Percentiles rank a stretch among this genome's conserved stretches.
These are phyloP conservation scores for Xyliphius kryptos DNA, from an alignment of 2,113 vertebrate genomes.

Conservation along the genomic window DNA sequence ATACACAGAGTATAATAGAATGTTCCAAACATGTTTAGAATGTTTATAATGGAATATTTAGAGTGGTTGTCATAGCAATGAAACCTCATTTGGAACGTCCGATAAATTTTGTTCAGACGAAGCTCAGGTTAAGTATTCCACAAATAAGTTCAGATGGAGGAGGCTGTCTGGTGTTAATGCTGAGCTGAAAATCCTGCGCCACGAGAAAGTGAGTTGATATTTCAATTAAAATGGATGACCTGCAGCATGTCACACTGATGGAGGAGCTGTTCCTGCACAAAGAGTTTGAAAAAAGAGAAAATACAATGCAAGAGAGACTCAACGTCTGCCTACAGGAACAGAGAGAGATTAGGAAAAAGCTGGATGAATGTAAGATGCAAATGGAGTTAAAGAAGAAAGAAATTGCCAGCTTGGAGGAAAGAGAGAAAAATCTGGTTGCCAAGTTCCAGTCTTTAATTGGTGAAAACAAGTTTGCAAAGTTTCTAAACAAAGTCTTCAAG, in stretches of 20 bases:
- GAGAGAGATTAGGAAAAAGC: conserved; percentile 56
- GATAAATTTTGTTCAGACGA: too few species aligned
- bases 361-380: conserved; percentile 65
- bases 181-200: conserved; percentile 68
- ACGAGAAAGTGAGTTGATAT: conserved; percentile 75
- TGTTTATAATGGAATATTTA: too few species aligned
- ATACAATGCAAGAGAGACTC: conserved; percentile 69
- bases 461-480: conserved; percentile 72
- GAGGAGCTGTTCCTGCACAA: conserved; percentile 82
- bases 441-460: conserved; percentile 74
- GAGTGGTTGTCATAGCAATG: too few species aligned
- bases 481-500: conserved; percentile 78
- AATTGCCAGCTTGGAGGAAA: conserved; percentile 71
- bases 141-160: conserved; percentile 65
- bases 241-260: conserved; percentile 70
- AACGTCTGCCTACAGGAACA: conserved; percentile 57
- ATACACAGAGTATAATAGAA: too few species aligned
- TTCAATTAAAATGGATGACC: conserved; percentile 74
- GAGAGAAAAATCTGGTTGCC: conserved; percentile 63
- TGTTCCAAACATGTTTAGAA: too few species aligned
- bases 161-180: conserved; percentile 62
- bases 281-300: conserved; percentile 75
- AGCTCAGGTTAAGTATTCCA: too few species aligned
- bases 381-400: conserved; percentile 71
- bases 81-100: too few species aligned